These are phyloP conservation scores for Pterostichus madidus DNA, from an alignment of 2,888 invertebrate species.

Conservation along the genomic window DNA sequence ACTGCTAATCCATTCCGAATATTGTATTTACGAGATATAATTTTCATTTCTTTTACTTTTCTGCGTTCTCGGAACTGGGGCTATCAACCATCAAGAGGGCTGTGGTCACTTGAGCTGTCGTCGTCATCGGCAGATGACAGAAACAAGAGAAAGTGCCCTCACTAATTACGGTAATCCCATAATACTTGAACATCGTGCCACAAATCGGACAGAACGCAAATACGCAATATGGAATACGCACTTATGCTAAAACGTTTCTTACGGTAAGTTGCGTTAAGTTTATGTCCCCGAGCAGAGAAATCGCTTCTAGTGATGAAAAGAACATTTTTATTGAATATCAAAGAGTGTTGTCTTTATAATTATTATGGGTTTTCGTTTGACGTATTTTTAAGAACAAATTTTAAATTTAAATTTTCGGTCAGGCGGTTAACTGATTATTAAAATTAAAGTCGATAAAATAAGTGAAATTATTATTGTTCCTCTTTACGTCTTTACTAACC, in stretches of 20 bases:
- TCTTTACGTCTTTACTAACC: too few relatives aligned
- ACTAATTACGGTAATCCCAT: conserved; percentile 32
- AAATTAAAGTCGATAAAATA: too few relatives aligned
- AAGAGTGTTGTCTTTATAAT: too few relatives aligned
- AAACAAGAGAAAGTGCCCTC: conserved; percentile 47
- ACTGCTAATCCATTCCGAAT: neutral
- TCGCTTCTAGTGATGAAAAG: neutral
- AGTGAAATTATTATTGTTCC: too few relatives aligned
- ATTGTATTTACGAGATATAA: neutral
- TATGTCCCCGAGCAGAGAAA: conserved; percentile 16
- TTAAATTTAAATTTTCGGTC: too few relatives aligned
- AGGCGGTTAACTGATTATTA: too few relatives aligned
- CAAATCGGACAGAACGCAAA: neutral
- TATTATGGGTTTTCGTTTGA: too few relatives aligned
- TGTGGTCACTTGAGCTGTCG: neutral
- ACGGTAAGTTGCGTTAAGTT: neutral
- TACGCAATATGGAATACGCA: neutral
- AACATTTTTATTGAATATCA: neutral
- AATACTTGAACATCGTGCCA: neutral
- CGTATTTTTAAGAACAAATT: too few relatives aligned
- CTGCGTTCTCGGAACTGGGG: conserved; percentile 8
- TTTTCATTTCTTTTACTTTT: neutral
- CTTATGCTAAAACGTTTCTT: neutral
- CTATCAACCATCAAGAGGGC: neutral
- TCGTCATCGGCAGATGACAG: conserved; percentile 4